Base-by-base conservation (phyloP, 1,140 invertebrate species). In the Copidosoma floridanum region DNA sequence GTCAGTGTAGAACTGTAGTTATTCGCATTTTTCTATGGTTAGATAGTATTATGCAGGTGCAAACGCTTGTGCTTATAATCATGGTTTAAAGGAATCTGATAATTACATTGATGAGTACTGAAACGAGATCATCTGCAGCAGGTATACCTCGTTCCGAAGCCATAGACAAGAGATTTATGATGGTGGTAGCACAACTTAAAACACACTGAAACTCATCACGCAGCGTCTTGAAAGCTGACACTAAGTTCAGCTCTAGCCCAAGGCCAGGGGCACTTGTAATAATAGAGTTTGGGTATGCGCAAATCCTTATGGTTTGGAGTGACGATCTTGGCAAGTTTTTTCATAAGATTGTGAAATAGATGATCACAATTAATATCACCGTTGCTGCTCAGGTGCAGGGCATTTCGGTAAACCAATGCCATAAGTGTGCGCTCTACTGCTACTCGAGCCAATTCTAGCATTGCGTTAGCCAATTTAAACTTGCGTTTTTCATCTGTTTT, bases 371-470 rank as follows among this genome's bases (percentile, higher is more conserved):
- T 86, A 47, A 95, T 85, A 81, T 99, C 97, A 0, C 92, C 95
- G 74, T 99, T 97, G 3, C 94, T 94, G 79, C 99, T 99, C 6
- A 97, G 96, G 82, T 95, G 98, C 70, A 99, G 85, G 29, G 96
- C 94, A 74, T 94, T 87, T 23, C 88, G 85, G 80, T 99, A 99
- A 35, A 99, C 91, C 20, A 90, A 85, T 23, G 89, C 90, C 83
- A 98, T 95, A 1, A 93, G 83, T 10, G 87, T 85, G 29, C 89
- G 84, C 71, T 97, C 92, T 46, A 93, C 88, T 0, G 92, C 90
- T 60, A 85, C 82, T 72, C 85, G 82, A 1, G 85, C 86, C 44
- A 85, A 84, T 61, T 90, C 85, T 7, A 93, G 63, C 71, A 20
- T 20, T 23, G 20, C 14, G n/a, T 43, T 43, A n/a, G 63, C 71